Evolutionary conservation across 2,888 invertebrate species (phyloP).

Genomic region (Silvanus unidentatus): DNA sequence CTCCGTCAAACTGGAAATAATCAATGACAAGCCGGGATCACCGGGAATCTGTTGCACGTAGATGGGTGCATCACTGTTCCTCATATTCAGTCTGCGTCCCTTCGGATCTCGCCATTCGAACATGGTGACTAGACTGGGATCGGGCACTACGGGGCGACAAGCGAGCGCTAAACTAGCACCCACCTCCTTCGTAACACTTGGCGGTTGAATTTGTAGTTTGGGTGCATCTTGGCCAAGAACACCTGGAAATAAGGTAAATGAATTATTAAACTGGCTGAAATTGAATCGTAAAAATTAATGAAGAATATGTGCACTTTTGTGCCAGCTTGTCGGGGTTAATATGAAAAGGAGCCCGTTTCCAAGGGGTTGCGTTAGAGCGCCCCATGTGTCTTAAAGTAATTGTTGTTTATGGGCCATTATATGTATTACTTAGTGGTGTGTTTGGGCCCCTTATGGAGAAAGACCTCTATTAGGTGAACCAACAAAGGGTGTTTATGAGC

Average conservation of each 20-base stretch:
- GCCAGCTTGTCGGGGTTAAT: too few species aligned
- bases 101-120: conserved; percentile 75
- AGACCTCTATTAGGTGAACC: conserved; percentile 13
- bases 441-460: conserved; percentile 15
- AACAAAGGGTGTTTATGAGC: not conserved
- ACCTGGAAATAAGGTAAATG: conserved; percentile 15
- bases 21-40: conserved; percentile 62
- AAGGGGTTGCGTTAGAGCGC: conserved; percentile 5
- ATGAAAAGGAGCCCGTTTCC: too few species aligned
- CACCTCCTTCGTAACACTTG: conserved; percentile 65
- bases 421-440: conserved; percentile 34
- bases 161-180: conserved; percentile 72
- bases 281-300: not conserved
- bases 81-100: conserved; percentile 58
- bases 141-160: conserved; percentile 66
- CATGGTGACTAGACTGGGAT: conserved; percentile 62
- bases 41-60: conserved; percentile 37
- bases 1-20: conserved; percentile 67
- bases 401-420: conserved; percentile 37
- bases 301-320: not conserved
- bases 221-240: conserved; percentile 3
- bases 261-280: not conserved
- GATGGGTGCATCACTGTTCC: conserved; percentile 31
- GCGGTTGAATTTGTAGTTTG: conserved; percentile 63
- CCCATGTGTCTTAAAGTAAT: conserved; percentile 31